Conservation (phyloP, 2,888 invertebrate genomes). For the Acrobasis repandana region DNA sequence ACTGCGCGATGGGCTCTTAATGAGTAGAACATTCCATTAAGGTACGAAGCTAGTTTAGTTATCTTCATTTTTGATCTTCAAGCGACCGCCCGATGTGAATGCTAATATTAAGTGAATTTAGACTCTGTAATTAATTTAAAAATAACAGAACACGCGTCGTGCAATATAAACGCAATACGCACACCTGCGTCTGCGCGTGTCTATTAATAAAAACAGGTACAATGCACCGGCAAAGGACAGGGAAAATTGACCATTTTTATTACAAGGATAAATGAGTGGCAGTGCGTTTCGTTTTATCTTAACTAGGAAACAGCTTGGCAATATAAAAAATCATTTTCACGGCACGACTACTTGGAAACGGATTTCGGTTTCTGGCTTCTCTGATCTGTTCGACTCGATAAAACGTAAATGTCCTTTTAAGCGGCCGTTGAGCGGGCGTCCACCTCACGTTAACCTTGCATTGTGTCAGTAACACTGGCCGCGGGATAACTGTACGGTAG, state of each 20-base stretch:
- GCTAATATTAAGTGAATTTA: slow-evolving; percentile 30
- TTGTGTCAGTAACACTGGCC: slow-evolving; percentile 74
- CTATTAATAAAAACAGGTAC: slow-evolving; percentile 25
- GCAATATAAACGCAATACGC: slow-evolving; percentile 15
- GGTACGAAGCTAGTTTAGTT: slow-evolving; percentile 37
- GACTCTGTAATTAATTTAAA: slow-evolving; percentile 29
- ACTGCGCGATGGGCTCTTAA: slow-evolving; percentile 42
- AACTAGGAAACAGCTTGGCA: slow-evolving; percentile 50
- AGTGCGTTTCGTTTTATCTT: slow-evolving; percentile 42
- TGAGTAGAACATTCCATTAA: slow-evolving; percentile 42
- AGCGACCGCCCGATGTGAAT: slow-evolving; percentile 31
- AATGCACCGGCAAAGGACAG: slow-evolving; percentile 28
- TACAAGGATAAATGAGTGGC: slow-evolving; percentile 43
- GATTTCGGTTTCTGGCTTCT: slow-evolving; percentile 50
- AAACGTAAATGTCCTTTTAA: slow-evolving; percentile 62
- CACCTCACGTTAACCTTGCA: slow-evolving; percentile 74
- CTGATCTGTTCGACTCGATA: slow-evolving; percentile 52
- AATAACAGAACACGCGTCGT: slow-evolving; percentile 27
- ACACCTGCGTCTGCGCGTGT: slow-evolving; percentile 15
- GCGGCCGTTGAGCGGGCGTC: slow-evolving; percentile 63
- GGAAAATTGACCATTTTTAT: slow-evolving; percentile 41
- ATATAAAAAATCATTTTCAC: slow-evolving; percentile 39
- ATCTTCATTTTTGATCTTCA: slow-evolving; percentile 39
- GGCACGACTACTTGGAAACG: slow-evolving; percentile 41
- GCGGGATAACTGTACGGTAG: slow-evolving; percentile 70